These are phyloP conservation scores for Goniozus legneri DNA, from an alignment of 1,140 invertebrate genomes.

Conservation along the genomic window DNA sequence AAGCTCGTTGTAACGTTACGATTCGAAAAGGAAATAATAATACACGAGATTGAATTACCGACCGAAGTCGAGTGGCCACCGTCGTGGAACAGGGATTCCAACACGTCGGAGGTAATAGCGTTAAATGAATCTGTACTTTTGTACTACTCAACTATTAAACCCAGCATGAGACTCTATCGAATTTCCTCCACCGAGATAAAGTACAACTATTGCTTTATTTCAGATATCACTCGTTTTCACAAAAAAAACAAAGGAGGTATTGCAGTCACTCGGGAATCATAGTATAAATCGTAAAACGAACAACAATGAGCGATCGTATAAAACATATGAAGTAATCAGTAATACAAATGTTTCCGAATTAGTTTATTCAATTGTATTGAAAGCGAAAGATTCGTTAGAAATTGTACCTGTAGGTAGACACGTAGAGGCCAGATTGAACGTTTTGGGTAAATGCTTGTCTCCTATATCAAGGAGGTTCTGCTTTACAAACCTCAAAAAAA, in stretches of 20 bases:
- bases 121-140: not conserved
- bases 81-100: conserved; percentile 29
- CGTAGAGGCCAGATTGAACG: conserved; percentile 41
- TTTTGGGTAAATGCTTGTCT: conserved; percentile 43
- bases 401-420: conserved; percentile 44
- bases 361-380: conserved; percentile 42
- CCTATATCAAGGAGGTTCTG: no score
- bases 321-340: conserved; percentile 42
- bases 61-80: conserved; percentile 46
- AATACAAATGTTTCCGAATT: conserved; percentile 39
- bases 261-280: conserved; percentile 40
- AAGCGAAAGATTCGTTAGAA: conserved; percentile 41
- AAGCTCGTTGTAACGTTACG: conserved; percentile 32
- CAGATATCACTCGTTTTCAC: conserved; percentile 34
- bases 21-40: conserved; percentile 26
- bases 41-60: conserved; percentile 35
- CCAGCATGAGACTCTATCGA: no score
- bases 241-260: conserved; percentile 35
- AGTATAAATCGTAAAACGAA: conserved; percentile 22
- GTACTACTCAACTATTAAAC: not conserved
- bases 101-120: conserved; percentile 33
- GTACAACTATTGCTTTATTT: no score
- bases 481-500: no score
- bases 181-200: no score
- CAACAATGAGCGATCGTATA: conserved; percentile 29